Base-by-base conservation (phyloP, 2,113 vertebrate species). In the Proterorhinus semilunaris region DNA sequence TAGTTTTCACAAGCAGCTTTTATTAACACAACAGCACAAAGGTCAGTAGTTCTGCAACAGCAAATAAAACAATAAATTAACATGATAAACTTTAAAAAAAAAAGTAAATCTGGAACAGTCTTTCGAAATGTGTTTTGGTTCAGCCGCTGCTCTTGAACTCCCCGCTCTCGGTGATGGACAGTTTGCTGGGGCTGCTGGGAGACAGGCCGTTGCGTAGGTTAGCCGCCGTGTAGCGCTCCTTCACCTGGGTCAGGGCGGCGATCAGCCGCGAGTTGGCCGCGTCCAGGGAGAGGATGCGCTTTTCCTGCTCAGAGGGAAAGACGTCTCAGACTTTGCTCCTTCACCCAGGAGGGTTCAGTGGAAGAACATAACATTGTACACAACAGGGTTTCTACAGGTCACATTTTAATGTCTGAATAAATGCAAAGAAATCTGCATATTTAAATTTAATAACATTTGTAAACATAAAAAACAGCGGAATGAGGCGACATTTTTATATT, bases 71-170 rank as follows among this genome's bases (percentile, higher is more conserved):
- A 89, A 89, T 89, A 89, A 87, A 86, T 88, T 86, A 86, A 78
- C 53, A 54, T 54, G 16, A 54, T 21, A 54, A 85, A 74, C 42
- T 16, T 54, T n/a, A n/a, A 17, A 43, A 59, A 6, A 73, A 86
- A 83, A 61, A 64, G 80, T 76, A 84, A 69, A 47, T 1, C 27
- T 73, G 75, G 74, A 80, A 86, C 81, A 80, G 45, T 81, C 13
- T 0, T 78, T 86, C 86, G 50, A 86, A 88, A 85, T 86, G 12
- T 71, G 57, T 81, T 79, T 81, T 78, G 78, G 73, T 85, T 85
- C 95, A 98, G 94, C 95, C 96, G 92, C 96, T 99, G 93, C 97
- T 98, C 80, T 94, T 96, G 92, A 99, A 99, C 92, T 99, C 98
- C 70, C 98, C 98, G 72, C 96, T 99, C 92, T 99, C 98, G 76